A percentile compares a stretch with the other conserved stretches of the same genome.
These are phyloP conservation scores for Megathymus violae DNA, from an alignment of 1,140 invertebrate genomes.

Conservation along the genomic window DNA sequence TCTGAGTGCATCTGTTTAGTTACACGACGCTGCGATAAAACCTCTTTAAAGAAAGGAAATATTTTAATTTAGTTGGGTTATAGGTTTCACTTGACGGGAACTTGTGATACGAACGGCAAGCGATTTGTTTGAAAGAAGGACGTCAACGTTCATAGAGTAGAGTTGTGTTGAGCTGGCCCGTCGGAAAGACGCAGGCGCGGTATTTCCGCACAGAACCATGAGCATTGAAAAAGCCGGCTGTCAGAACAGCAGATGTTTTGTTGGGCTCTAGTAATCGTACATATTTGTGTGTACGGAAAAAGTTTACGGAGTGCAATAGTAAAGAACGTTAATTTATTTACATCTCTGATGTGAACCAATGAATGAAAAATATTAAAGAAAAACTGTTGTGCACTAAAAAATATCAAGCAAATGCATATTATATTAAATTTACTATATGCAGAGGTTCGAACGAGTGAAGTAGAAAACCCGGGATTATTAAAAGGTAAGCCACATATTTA, in stretches of 20 bases:
- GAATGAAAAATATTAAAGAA: slow-evolving; percentile 4
- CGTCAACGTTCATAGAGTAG: slow-evolving; percentile 34
- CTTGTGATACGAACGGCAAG: slow-evolving; percentile 1
- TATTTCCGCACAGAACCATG: slow-evolving; percentile 37
- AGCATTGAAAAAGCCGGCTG: slow-evolving; percentile 51
- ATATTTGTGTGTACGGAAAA: slow-evolving; percentile 8
- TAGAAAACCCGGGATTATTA: slow-evolving; percentile 18
- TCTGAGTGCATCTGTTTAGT: no score
- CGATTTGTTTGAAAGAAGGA: neutral
- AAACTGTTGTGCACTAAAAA: slow-evolving; percentile 18
- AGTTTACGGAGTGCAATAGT: slow-evolving; percentile 4
- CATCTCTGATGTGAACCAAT: slow-evolving; percentile 19
- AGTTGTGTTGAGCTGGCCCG: slow-evolving; percentile 20
- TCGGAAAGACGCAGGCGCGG: slow-evolving; percentile 45
- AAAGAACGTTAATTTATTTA: neutral
- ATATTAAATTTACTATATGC: slow-evolving; percentile 3
- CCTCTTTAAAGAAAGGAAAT: neutral
- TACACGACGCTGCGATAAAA: no score
- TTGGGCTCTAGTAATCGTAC: slow-evolving; percentile 31
- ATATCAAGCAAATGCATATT: slow-evolving; percentile 7
- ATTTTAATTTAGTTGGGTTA: slow-evolving; percentile 10
- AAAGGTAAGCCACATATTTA: slow-evolving; percentile 2
- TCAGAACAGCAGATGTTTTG: slow-evolving; percentile 35
- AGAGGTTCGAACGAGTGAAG: slow-evolving; percentile 12
- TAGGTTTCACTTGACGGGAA: slow-evolving; percentile 25